Conservation (phyloP, 53 echinoderm and acorn worm genomes). For the Temnopleurus reevesii region DNA sequence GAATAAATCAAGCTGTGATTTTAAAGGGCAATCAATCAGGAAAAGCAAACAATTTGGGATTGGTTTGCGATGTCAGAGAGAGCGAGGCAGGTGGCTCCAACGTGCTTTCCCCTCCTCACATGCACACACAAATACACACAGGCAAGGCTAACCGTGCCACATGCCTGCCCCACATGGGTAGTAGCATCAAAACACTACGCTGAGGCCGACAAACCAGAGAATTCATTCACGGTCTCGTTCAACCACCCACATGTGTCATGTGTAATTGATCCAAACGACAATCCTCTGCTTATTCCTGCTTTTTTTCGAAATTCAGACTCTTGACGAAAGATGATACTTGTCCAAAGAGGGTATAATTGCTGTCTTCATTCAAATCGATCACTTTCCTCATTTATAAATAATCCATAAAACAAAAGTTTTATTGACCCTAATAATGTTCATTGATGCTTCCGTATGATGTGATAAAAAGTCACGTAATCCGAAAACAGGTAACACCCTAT, state of each 20-base stretch:
- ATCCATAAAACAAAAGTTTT: no score
- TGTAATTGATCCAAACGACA: conserved; percentile 7
- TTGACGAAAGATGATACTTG: not conserved
- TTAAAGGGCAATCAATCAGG: conserved; percentile 39
- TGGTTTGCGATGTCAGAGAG: conserved; percentile 31
- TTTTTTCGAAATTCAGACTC: not conserved
- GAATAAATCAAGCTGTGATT: conserved; percentile 42
- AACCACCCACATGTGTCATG: conserved; percentile 21
- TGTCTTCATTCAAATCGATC: no score
- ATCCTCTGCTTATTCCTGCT: not conserved
- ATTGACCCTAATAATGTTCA: no score
- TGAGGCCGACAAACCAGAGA: not conserved
- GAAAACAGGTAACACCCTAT: no score
- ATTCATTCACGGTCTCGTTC: not conserved
- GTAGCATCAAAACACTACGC: not conserved
- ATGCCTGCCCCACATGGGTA: conserved; percentile 40
- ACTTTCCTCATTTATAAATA: no score
- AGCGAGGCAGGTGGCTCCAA: conserved; percentile 42
- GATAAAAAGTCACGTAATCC: no score
- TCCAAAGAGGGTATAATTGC: no score
- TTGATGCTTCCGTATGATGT: no score
- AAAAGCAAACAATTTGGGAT: not conserved
- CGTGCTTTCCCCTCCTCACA: conserved; percentile 15
- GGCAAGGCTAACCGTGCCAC: conserved; percentile 20
- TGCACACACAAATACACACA: conserved; percentile 33